A percentile compares a stretch with the other conserved stretches of the same genome.
phyloP scores from a whole-genome alignment of 2,888 invertebrate species.

The Chymomyza amoena region DNA sequence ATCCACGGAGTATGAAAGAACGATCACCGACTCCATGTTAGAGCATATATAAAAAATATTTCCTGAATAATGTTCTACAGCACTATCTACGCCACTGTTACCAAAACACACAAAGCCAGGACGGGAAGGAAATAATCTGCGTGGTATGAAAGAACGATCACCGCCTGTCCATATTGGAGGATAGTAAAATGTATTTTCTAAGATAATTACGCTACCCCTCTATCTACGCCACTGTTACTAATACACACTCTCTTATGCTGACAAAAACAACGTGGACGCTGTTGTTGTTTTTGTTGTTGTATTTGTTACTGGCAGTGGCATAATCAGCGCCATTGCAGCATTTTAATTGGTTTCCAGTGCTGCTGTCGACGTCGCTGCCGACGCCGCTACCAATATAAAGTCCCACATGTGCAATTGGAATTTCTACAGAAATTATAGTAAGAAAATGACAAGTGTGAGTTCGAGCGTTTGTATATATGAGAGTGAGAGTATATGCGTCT shows the following conservation, averaged over 20 bases:
- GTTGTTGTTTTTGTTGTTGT: conserved; percentile 44
- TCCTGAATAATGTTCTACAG: too few relatives aligned
- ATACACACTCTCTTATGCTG: not conserved
- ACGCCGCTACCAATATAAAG: conserved; percentile 62
- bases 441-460: conserved; percentile 57
- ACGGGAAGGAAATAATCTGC: too few relatives aligned
- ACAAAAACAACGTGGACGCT: conserved; percentile 2
- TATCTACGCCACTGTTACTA: too few relatives aligned
- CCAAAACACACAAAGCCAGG: too few relatives aligned
- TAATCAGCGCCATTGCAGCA: conserved; percentile 65
- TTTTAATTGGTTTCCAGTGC: conserved; percentile 66
- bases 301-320: conserved; percentile 41
- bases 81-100: too few relatives aligned
- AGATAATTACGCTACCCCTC: too few relatives aligned
- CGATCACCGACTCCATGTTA: too few relatives aligned
- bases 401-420: conserved; percentile 70
- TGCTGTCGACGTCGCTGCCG: conserved; percentile 5
- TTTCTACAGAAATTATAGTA: conserved; percentile 71
- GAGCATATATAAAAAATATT: too few relatives aligned
- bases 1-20: too few relatives aligned
- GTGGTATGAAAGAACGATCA: too few relatives aligned
- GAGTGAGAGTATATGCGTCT: not conserved
- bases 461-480: not conserved
- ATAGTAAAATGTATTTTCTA: too few relatives aligned
- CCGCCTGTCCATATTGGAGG: too few relatives aligned